Evolutionary conservation across 2,888 invertebrate genomes (phyloP).

Genomic region (Terebella lapidaria): DNA sequence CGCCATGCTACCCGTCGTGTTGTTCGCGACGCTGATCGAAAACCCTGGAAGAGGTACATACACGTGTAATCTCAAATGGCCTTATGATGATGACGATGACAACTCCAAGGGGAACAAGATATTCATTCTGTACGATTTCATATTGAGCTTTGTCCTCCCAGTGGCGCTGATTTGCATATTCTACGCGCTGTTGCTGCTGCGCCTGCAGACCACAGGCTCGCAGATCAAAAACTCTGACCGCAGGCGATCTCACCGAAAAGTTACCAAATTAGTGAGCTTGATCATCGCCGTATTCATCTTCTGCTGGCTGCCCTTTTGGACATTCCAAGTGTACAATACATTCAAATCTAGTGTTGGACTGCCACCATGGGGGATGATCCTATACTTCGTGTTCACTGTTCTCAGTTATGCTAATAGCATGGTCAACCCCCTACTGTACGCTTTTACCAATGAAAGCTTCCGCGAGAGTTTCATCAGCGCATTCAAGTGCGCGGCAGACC

Average conservation of each 20-base stretch:
- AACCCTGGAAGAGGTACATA: neutral
- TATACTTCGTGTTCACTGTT: conserved; percentile 22
- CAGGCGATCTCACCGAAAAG: conserved; percentile 14
- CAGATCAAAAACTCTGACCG: neutral
- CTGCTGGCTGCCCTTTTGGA: conserved; percentile 20
- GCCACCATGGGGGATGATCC: conserved; percentile 12
- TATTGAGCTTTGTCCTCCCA: conserved; percentile 23
- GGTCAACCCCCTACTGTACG: conserved; percentile 26
- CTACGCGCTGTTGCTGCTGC: conserved; percentile 21
- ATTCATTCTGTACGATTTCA: conserved; percentile 19
- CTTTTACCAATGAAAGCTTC: conserved; percentile 28
- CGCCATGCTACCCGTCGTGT: conserved; percentile 23
- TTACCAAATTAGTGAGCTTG: conserved; percentile 14
- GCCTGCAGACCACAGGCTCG: conserved; percentile 14
- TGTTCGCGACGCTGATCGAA: conserved; percentile 14
- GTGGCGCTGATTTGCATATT: conserved; percentile 21
- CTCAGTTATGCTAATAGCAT: conserved; percentile 25
- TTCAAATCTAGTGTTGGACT: neutral
- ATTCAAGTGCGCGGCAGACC: conserved; percentile 19
- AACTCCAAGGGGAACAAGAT: conserved; percentile 7
- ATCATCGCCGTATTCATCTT: conserved; percentile 14
- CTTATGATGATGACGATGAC: conserved; percentile 7
- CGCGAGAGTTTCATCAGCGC: conserved; percentile 26
- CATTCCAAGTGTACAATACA: conserved; percentile 7
- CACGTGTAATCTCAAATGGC: conserved; percentile 21